Evolutionary conservation across 2,888 invertebrate species (phyloP), one percentile per base, ranked within the genome.

Genomic region (Hofmannophila pseudospretella): DNA sequence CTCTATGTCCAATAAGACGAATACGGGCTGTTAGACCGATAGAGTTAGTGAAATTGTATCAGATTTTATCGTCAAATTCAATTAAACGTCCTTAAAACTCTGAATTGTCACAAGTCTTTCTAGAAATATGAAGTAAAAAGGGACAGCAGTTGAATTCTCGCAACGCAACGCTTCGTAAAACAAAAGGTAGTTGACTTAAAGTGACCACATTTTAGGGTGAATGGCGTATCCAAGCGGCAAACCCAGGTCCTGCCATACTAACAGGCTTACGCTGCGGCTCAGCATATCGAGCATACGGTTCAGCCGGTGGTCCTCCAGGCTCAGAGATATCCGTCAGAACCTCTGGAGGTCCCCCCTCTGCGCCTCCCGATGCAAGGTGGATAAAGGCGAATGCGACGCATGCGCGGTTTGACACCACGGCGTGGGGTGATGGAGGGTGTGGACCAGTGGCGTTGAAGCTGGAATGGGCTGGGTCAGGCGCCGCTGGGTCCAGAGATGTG

Each of bases 361-460:
- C 92, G 13, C 94, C 96, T 0, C 89, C 90, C 42, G 93, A 93
- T 61, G 90, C 91, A 13, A 91, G 94, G 54, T 91, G 96, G 67
- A 89, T 96, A 39, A 85, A 90, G 42, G 90, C 93, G 1, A 97
- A 96, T 69, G 89, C 94, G 4, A 94, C 95, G 0, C 93, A 93
- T 44, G 91, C 95, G 7, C 90, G 92, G 49, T 89, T 97, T 38
- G 93, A 94, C 64, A 89, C 96, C 32, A 90, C 90, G 44, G 89
- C 91, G 25, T 97, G 96, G 96, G 91, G 92, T 41, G 93, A 93
- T 62, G 94, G 94, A 1, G 95, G 95, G 7, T 97, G 97, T 74
- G 91, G 93, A 0, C 93, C 97, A 42, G 90, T 91, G 34, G 92
- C 94, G 45, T 92, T 94, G 68, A 92, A 94, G 34, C 89, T 96